Base-by-base conservation (phyloP, 2,113 vertebrate species). In the Scophthalmus maximus region DNA sequence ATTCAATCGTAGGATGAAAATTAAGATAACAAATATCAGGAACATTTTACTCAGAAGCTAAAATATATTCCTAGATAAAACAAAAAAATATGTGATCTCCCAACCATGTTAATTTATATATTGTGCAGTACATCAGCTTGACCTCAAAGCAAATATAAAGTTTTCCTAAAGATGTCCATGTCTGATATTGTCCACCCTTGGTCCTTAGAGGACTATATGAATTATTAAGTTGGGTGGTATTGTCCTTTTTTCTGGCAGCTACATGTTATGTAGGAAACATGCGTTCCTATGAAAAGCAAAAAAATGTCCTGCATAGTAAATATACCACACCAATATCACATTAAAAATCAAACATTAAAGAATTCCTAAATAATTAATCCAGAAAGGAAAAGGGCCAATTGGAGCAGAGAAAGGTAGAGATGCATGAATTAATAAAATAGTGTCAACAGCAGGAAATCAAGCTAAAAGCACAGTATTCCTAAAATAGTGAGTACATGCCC, bases 351-450 rank as follows among this genome's bases (percentile, higher is more conserved):
- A 68, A 68, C 60, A 70, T 22, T 57, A 60, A 75, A 65, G 22
- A 22, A 9, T 42, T 29, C 8, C 44, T 82, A 26, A 86, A 82
- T 79, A 63, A 73, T 77, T 66, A 10, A 85, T 42, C 3, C 14
- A 61, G 12, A 22, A 50, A 49, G 26, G 4, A 17, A 30, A 79
- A 23, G 26, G 15, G 38, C 56, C 40, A 78, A 69, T 50, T 69
- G 44, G 63, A 46, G 75, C 56, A 70, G 20, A 50, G 70, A 78
- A 58, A 68, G 34, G 25, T 44, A 75, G 71, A 64, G 20, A 58
- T 9, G 22, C 60, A 86, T 87, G 67, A 85, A 85, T 76, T 73
- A 85, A 59, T 85, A 74, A 89, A 57, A 63, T 44, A 42, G 34
- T 57, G 46, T 59, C 74, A 66, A 51, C 68, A 81, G 73, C 71